Evolutionary conservation across 2,888 invertebrate genomes (phyloP), one percentile per base, ranked within the genome.

Genomic region (Ochropleura leucogaster): DNA sequence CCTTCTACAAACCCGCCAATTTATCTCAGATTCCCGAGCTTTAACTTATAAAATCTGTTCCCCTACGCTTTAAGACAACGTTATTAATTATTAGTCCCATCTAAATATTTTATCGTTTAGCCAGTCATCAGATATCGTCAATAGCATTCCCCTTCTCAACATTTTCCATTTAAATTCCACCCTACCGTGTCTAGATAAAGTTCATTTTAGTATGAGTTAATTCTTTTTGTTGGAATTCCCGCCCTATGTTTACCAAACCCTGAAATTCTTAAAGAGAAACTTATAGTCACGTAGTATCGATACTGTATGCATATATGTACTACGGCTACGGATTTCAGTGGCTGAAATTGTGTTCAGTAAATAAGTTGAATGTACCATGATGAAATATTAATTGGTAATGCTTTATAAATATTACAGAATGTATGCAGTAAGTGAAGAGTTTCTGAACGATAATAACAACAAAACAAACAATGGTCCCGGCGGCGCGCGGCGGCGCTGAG

Each of bases 381-480:
- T 14, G 12, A 66, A 59, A 62, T 51, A 69, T 65, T 42, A 65
- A 60, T 72, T 68, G 71, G 75, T 65, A 70, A 79, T 75, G 9
- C 64, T 57, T 78, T 77, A n/a, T 72, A 83, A 65, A 81, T 82
- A 80, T 74, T 70, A 77, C 76, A 71, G 68, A 68, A 49, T 78
- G 79, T 81, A 85, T 89, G 90, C 90, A 86, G 76, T 88, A 84
- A 84, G 86, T 85, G 76, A 79, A 85, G 89, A 90, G 90, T 91
- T 91, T 87, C 91, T 87, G 90, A 90, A 91, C 92, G 91, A 93
- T 93, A 92, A 93, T 94, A 95, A 94, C 91, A 93, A 92, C 95
- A 95, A 96, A 95, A 95, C 94, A 95, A 95, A 94, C 94, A 94
- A 93, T 92, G 91, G 91, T 88, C 70, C 74, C 74, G 78, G 90